These are phyloP conservation scores for Phenganax marumi DNA, from an alignment of 92 coral and sea anemone genomes.

Conservation along the genomic window DNA sequence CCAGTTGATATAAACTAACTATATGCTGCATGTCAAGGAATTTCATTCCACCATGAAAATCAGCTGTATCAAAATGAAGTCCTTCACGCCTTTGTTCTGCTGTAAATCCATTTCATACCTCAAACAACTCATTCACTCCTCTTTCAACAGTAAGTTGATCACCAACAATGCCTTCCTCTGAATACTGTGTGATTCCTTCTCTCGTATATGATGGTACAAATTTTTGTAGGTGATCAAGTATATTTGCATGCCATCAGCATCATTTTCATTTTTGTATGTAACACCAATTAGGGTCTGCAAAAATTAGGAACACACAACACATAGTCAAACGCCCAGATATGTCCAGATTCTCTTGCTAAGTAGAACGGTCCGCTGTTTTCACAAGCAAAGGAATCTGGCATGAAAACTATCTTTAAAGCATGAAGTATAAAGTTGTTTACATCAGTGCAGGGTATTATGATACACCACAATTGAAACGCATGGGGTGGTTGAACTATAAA, in stretches of 20 bases:
- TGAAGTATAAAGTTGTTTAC: too few species aligned
- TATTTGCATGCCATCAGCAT: constrained; percentile 2
- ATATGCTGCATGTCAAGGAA: background rate
- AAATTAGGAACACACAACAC: background rate
- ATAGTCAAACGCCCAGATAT: background rate
- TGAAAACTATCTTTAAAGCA: background rate
- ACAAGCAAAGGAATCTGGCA: background rate
- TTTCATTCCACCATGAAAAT: background rate
- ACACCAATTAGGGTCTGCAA: background rate
- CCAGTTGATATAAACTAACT: too few species aligned
- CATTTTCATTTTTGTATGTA: background rate
- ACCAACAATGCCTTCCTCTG: background rate
- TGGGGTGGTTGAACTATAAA: too few species aligned
- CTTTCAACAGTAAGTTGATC: background rate
- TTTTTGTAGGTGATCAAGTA: background rate
- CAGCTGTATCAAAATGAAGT: background rate
- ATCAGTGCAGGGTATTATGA: too few species aligned
- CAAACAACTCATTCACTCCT: background rate
- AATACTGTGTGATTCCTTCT: background rate
- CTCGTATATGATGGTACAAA: background rate
- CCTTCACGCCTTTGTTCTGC: background rate
- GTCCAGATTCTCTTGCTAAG: too few species aligned
- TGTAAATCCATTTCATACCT: background rate
- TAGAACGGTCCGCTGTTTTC: background rate
- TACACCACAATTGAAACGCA: too few species aligned